Evolutionary conservation across 2,888 invertebrate species (phyloP).

Genomic region (Philopedon plagiatum): DNA sequence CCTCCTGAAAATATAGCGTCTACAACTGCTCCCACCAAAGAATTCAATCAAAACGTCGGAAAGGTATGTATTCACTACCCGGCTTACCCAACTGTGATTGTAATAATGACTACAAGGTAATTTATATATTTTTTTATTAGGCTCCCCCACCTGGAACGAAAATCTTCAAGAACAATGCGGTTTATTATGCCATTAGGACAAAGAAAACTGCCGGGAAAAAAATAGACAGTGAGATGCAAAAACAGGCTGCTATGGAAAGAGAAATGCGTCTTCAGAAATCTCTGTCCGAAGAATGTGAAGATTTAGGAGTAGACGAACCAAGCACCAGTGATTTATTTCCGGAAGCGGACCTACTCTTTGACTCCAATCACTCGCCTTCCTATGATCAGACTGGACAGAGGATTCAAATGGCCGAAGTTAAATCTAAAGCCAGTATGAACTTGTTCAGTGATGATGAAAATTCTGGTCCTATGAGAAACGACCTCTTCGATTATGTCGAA

Average conservation of each 20-base stretch:
- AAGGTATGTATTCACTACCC: conserved; percentile 64
- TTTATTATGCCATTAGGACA: conserved; percentile 63
- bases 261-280: conserved; percentile 78
- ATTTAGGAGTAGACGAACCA: conserved; percentile 84
- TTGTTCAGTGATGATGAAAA: conserved; percentile 65
- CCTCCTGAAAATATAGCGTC: conserved; percentile 59
- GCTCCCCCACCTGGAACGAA: conserved; percentile 58
- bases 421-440: conserved; percentile 63
- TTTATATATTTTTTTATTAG: conserved; percentile 56
- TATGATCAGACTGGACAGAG: conserved; percentile 74
- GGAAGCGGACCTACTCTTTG: conserved; percentile 81
- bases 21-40: conserved; percentile 60
- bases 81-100: no score
- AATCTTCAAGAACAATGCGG: conserved; percentile 60
- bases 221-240: conserved; percentile 66
- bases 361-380: conserved; percentile 80
- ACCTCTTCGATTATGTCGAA: conserved; percentile 67
- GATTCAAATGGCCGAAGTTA: conserved; percentile 52
- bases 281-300: conserved; percentile 84
- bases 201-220: conserved; percentile 61
- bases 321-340: conserved; percentile 86
- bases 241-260: conserved; percentile 72
- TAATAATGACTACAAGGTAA: not conserved
- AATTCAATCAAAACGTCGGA: conserved; percentile 64
- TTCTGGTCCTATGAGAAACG: conserved; percentile 62